These are phyloP conservation scores for Proales similis DNA, from an alignment of 1,140 invertebrate species.

Conservation along the genomic window DNA sequence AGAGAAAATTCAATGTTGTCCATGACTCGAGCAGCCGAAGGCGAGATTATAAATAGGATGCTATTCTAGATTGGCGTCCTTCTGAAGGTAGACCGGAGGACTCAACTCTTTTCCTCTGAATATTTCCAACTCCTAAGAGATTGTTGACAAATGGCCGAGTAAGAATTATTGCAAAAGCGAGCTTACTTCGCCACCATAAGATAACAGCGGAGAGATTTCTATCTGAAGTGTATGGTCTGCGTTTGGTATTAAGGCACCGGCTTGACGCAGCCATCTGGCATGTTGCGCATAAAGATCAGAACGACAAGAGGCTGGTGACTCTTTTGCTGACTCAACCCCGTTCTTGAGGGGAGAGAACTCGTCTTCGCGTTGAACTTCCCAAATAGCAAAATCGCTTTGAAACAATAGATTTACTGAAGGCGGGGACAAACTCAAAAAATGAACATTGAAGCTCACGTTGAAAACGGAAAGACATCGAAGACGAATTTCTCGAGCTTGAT, in stretches of 20 bases:
- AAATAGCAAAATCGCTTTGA: conserved; percentile 72
- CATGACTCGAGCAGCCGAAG: too few relatives aligned
- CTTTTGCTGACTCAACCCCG: conserved; percentile 63
- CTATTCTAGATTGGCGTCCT: too few relatives aligned
- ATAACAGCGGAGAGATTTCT: conserved; percentile 83
- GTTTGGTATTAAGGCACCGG: conserved; percentile 7
- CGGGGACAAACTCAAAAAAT: not conserved
- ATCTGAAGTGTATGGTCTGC: conserved; percentile 54
- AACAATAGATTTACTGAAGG: conserved; percentile 30
- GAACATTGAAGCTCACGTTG: conserved; percentile 63
- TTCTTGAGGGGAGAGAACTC: conserved; percentile 98
- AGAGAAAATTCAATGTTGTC: too few relatives aligned
- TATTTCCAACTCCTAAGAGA: too few relatives aligned
- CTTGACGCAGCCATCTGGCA: conserved; percentile 65
- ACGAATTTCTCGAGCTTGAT: conserved; percentile 99
- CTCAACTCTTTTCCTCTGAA: too few relatives aligned
- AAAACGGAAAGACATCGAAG: conserved; percentile 93
- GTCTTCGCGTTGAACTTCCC: conserved; percentile 81
- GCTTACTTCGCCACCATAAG: conserved; percentile 76
- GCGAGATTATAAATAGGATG: too few relatives aligned
- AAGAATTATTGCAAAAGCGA: too few relatives aligned
- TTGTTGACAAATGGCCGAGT: too few relatives aligned
- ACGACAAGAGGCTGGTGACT: conserved; percentile 78
- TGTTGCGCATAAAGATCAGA: conserved; percentile 72
- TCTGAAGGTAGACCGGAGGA: too few relatives aligned